Base-by-base conservation (phyloP, 2,113 vertebrate genomes). In the Lipophrys pholis region DNA sequence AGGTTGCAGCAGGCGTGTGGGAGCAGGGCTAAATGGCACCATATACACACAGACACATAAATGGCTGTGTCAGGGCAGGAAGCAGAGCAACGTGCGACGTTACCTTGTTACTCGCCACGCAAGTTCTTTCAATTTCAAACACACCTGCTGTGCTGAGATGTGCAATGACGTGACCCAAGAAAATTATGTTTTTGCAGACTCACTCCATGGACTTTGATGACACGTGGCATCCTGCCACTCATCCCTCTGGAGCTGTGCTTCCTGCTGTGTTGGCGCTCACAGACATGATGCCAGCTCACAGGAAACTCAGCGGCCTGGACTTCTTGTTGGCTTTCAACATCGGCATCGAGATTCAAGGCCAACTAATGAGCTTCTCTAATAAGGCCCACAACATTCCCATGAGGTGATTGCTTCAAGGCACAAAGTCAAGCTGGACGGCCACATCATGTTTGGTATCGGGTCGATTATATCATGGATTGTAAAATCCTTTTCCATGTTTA, bases 141-240 rank as follows among this genome's bases (percentile, higher is more conserved):
- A 30, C 7, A 30, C 7, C 7, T 48, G 49, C 16, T 40, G 48
- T 1, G 8, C 7, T 56, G 11, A 30, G 9, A 41, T 38, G 39
- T 14, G 16, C 8, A 51, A 39, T 16, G 0, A 62, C 50, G 39
- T 60, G 21, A 60, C 35, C 35, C 16, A 39, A 36, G 54, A 11
- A 56, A 41, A 54, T 50, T n/a, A 52, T 21, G n/a, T 78, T 81
- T 16, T 38, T 59, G 17, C 54, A 96, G 95, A 92, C 93, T 68
- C 95, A 97, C 81, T 95, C 96, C 40, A 96, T 97, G 96, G 96
- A 96, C 83, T 96, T 97, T 41, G 96, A 97, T 11, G 96, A 96
- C 61, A 96, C 95, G 5, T 96, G 96, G 95, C 95, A 96, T 74
- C 95, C 96, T 21, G 95, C 96, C 71, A 96, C 96, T 15, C 96